Percentiles rank a stretch among this genome's conserved stretches.
Conservation (phyloP, 2,888 invertebrate genomes). For the Macaria liturata region DNA sequence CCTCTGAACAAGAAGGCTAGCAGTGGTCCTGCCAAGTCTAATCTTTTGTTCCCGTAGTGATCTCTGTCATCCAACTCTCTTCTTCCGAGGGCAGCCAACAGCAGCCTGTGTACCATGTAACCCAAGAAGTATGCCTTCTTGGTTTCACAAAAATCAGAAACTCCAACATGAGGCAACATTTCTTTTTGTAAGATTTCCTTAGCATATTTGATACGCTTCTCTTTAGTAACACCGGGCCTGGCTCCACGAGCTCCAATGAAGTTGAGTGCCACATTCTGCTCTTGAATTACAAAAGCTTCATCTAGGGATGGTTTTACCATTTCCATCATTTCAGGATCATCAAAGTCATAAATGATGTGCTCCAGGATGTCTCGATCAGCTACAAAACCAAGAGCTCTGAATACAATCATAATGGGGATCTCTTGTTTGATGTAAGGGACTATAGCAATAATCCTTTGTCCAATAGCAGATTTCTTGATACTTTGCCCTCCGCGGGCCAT, state of each 20-base stretch:
- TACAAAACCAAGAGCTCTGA: slow-evolving; percentile 99
- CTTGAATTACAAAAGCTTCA: slow-evolving; percentile 99
- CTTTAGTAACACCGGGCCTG: slow-evolving; percentile 98
- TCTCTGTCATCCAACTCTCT: slow-evolving; percentile 99
- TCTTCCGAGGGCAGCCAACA: slow-evolving; percentile 97
- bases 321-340: slow-evolving; percentile 99
- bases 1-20: slow-evolving; percentile 98
- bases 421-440: slow-evolving; percentile 99
- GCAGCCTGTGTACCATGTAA: slow-evolving; percentile 99
- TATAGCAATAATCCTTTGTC: slow-evolving; percentile 98
- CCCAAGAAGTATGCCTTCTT: slow-evolving; percentile 99
- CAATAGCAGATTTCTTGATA: slow-evolving; percentile 99
- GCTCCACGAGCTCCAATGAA: slow-evolving; percentile 99
- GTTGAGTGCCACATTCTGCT: slow-evolving; percentile 99
- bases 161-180: slow-evolving; percentile 99
- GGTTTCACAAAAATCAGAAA: slow-evolving; percentile 99
- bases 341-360: slow-evolving; percentile 99
- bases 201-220: slow-evolving; percentile 99
- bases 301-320: slow-evolving; percentile 99
- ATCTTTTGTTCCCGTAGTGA: slow-evolving; percentile 99
- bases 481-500: slow-evolving; percentile 99
- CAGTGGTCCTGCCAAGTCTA: slow-evolving; percentile 98
- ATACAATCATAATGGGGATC: slow-evolving; percentile 99
- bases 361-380: slow-evolving; percentile 99
- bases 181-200: slow-evolving; percentile 99